phyloP scores from a whole-genome alignment of 2,797 vertebrate genomes.

The Acrocephalus scirpaceus region DNA sequence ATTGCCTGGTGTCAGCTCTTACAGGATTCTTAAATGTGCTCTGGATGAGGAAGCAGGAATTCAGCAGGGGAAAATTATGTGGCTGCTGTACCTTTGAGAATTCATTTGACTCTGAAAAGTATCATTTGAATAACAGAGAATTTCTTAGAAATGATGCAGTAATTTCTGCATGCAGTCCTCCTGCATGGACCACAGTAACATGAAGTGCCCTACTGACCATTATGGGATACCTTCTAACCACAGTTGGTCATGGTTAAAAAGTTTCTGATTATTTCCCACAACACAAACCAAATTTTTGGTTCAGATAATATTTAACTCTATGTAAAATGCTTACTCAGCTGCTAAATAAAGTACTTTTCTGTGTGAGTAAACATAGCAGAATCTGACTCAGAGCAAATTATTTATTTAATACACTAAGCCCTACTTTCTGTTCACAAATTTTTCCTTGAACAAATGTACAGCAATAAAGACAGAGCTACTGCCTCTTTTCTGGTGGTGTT shows the following conservation, averaged over 20 bases:
- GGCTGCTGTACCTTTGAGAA: neutral
- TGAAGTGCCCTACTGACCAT: neutral
- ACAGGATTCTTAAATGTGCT: neutral
- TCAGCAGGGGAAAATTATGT: neutral
- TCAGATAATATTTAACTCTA: neutral
- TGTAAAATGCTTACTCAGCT: neutral
- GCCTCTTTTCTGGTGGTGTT: neutral
- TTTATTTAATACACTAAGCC: slow-evolving; percentile 41
- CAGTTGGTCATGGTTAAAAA: neutral
- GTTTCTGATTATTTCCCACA: neutral
- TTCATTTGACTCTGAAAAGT: neutral
- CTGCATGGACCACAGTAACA: neutral
- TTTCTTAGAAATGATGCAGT: neutral
- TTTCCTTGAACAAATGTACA: neutral
- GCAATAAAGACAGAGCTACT: neutral
- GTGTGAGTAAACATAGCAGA: slow-evolving; percentile 5
- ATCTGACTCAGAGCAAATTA: slow-evolving; percentile 42
- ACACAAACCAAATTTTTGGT: neutral
- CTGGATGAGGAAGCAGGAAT: neutral
- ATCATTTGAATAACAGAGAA: neutral
- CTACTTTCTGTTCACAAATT: slow-evolving; percentile 16
- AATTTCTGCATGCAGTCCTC: neutral
- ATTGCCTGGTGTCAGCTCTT: neutral
- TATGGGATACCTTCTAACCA: neutral
- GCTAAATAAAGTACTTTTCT: slow-evolving; percentile 47